These are phyloP conservation scores for Xyrauchen texanus DNA, from an alignment of 2,113 vertebrate species.

Conservation along the genomic window DNA sequence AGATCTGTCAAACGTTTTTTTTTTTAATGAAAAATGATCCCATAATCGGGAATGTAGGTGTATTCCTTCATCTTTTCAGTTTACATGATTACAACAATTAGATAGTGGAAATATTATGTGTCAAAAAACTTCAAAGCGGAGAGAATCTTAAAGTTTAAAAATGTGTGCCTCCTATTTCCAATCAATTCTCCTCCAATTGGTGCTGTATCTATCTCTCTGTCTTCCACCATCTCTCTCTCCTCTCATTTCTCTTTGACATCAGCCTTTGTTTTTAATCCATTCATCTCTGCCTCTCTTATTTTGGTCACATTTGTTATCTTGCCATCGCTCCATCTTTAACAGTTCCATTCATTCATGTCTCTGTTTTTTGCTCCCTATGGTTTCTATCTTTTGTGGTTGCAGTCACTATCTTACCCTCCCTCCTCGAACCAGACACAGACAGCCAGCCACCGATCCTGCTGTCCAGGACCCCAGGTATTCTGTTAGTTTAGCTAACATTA, in stretches of 20 bases:
- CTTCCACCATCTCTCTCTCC: background rate
- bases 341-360: constrained; percentile 47
- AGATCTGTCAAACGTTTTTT: background rate
- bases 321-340: constrained; percentile 10
- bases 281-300: background rate
- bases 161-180: background rate
- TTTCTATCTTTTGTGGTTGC: constrained; percentile 50
- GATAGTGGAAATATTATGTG: background rate
- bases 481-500: constrained; percentile 59
- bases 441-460: constrained; percentile 70
- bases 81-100: background rate
- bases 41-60: constrained; percentile 1
- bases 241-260: background rate
- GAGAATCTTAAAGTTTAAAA: background rate
- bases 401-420: constrained; percentile 87
- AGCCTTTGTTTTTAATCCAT: background rate
- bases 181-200: background rate
- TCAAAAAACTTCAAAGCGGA: background rate
- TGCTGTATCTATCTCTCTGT: background rate
- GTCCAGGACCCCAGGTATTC: constrained; percentile 83
- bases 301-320: background rate
- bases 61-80: background rate
- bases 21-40: too few species aligned
- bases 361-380: constrained; percentile 44
- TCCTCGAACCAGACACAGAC: constrained; percentile 78